Conservation (phyloP, 2,888 invertebrate genomes). For the Cistogaster globosa region DNA sequence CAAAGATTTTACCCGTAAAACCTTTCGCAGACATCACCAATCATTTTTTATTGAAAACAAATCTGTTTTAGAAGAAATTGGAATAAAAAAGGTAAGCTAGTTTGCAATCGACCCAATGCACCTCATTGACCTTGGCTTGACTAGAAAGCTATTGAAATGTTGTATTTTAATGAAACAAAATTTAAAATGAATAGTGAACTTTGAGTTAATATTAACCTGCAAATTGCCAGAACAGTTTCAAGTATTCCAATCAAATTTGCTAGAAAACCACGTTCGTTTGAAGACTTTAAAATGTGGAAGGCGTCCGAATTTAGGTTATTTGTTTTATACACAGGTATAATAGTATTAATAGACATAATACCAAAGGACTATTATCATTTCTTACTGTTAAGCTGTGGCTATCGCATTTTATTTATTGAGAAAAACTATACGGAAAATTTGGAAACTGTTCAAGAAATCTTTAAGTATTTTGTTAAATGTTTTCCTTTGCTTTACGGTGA, state of each 20-base stretch:
- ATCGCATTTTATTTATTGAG: neutral
- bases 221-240: neutral
- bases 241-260: neutral
- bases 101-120: neutral
- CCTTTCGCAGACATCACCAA: neutral
- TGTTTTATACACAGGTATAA: neutral
- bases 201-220: neutral
- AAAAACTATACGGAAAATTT: neutral
- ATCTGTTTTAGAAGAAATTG: constrained; percentile 17
- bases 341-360: neutral
- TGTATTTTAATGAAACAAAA: constrained; percentile 13
- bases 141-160: constrained; percentile 15
- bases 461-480: neutral
- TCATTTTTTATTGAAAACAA: constrained; percentile 5
- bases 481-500: constrained; percentile 14
- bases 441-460: neutral
- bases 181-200: neutral
- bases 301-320: constrained; percentile 1
- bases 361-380: constrained; percentile 6
- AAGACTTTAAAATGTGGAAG: neutral
- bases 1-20: neutral
- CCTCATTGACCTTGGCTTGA: constrained; percentile 8
- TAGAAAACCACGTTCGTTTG: neutral
- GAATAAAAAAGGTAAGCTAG: neutral
- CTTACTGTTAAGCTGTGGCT: neutral